A percentile compares a stretch with the other conserved stretches of the same genome.
phyloP scores from a whole-genome alignment of 2,113 vertebrate species.

The Todiramphus saurophagus region DNA sequence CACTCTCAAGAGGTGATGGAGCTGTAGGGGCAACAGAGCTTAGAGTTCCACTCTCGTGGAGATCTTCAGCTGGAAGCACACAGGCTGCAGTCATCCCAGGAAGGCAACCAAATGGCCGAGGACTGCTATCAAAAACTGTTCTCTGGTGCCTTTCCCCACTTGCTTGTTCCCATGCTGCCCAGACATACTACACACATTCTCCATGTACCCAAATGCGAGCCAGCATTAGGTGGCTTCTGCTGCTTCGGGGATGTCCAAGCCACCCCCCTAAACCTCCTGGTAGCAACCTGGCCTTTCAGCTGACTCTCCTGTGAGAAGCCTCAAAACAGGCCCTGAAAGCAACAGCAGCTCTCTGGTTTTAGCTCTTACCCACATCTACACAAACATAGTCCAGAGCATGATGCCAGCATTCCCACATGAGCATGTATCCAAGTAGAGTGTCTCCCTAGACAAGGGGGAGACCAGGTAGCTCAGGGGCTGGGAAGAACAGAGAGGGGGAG shows the following conservation, averaged over 20 bases:
- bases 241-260: background rate
- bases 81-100: background rate
- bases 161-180: background rate
- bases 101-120: background rate
- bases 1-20: background rate
- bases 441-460: background rate
- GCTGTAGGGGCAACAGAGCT: background rate
- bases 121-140: background rate
- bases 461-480: background rate
- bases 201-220: background rate
- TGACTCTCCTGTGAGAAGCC: background rate
- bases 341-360: background rate
- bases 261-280: background rate
- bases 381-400: background rate
- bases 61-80: background rate
- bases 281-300: background rate
- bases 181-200: background rate
- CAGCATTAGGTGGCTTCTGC: background rate
- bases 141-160: background rate
- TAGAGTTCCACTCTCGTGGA: background rate
- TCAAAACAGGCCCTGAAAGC: background rate
- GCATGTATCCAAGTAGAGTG: background rate
- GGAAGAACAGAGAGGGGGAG: background rate
- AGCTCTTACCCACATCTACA: background rate
- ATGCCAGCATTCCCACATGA: background rate